Base-by-base conservation (phyloP, 2,888 invertebrate species). In the Drosophila paracracens region DNA sequence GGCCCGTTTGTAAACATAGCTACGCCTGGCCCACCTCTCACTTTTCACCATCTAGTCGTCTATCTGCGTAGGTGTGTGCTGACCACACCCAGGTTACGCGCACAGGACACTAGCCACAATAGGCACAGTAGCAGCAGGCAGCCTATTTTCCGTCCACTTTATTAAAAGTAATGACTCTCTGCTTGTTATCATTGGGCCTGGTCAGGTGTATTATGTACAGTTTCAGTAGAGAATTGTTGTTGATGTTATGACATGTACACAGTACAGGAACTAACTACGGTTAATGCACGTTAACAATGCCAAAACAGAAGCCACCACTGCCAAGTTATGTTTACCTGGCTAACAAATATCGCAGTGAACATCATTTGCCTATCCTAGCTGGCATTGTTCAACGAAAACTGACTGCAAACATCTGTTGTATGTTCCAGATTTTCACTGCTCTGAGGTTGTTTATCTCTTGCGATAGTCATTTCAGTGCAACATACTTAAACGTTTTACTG, bases 81-180 rank as follows among this genome's bases (percentile, higher is more conserved):
- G 83, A 73, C 66, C 74, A 64, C 69, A 64, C 73, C 72, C 68
- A 64, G 54, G 21, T 50, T 29, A 63, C 61, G 48, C 57, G 54
- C 31, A 60, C 36, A 60, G 40, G 56, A 61, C 61, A 71, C 63
- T 29, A n/a, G 61, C 1, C 33, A 31, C 21, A 43, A 43, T 43
- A 43, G 21, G 21, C 43, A 21, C 62, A 64, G 36, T 18, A 35
- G 51, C 52, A 16, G 27, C 50, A 13, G 36, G 67, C 18, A n/a
- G 56, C 64, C 53, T 27, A 40, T 56, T 65, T 52, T 10, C 31
- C 78, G 63, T 65, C 48, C 67, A 70, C 76, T 89, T 87, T 87
- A 84, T 84, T 87, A 84, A 79, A 84, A 84, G 79, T 84, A 87
- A 84, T 84, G 89, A 76, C 81, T 71, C 76, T 69, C 58, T 25